A percentile compares a stretch with the other conserved stretches of the same genome.
Conservation (phyloP, 2,113 vertebrate species). For the Propithecus coquereli region DNA sequence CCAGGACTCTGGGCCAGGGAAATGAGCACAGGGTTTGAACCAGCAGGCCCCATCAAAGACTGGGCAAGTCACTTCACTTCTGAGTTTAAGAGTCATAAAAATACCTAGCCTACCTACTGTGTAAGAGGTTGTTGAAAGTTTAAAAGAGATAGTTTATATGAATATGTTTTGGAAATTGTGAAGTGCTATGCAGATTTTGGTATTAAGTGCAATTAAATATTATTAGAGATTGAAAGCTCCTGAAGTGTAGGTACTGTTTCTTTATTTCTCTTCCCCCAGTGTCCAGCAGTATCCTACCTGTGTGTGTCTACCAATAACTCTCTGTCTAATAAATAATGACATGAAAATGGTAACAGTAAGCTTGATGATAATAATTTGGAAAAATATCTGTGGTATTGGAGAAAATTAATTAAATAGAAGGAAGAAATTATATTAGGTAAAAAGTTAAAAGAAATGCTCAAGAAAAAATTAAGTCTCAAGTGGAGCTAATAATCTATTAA, state of each 20-base stretch:
- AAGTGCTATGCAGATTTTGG: not conserved
- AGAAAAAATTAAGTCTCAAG: not conserved
- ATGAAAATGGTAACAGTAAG: not conserved
- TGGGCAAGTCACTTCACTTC: not conserved
- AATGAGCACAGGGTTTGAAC: not conserved
- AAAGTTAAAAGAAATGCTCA: not conserved
- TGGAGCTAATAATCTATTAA: not conserved
- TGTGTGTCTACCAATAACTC: not conserved
- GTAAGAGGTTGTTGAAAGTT: not conserved
- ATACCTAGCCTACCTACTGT: not conserved
- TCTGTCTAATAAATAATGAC: not conserved
- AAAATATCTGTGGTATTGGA: not conserved
- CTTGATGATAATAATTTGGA: not conserved
- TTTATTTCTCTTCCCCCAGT: not conserved
- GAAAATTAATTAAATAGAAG: not conserved
- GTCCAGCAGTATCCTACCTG: not conserved
- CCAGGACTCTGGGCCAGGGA: not conserved
- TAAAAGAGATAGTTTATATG: not conserved
- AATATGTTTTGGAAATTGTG: not conserved
- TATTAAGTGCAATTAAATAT: not conserved
- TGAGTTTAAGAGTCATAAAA: not conserved
- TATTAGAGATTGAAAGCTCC: not conserved
- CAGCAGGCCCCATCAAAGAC: not conserved
- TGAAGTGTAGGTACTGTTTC: not conserved
- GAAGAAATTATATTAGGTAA: slow-evolving; percentile 6